These are phyloP conservation scores for Phaetusa simplex DNA, from an alignment of 2,113 vertebrate species.

Conservation along the genomic window DNA sequence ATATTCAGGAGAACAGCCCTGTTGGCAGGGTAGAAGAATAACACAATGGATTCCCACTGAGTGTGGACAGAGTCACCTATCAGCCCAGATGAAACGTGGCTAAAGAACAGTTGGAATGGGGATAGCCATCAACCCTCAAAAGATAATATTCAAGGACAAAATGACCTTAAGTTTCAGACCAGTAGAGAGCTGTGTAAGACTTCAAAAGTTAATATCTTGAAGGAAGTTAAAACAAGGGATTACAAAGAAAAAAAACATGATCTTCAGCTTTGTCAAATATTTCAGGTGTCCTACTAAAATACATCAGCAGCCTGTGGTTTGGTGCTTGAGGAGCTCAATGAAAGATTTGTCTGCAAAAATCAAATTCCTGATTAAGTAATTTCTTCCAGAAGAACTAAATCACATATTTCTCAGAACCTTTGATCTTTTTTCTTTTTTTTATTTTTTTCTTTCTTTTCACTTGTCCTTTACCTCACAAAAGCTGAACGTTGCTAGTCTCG, in stretches of 20 bases:
- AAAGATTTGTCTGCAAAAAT: not conserved
- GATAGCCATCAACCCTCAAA: not conserved
- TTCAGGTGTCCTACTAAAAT: not conserved
- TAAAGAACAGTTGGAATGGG: not conserved
- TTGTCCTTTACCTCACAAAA: not conserved
- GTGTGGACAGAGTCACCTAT: not conserved
- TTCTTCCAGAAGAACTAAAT: not conserved
- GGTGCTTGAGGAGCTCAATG: not conserved
- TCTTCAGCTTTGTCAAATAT: not conserved
- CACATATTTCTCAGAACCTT: not conserved
- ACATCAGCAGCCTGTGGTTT: not conserved
- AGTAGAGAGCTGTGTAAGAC: not conserved
- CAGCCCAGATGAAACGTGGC: not conserved
- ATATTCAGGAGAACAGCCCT: not conserved
- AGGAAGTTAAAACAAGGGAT: not conserved
- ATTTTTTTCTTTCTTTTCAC: not conserved
- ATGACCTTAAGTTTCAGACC: not conserved
- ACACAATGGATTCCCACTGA: not conserved
- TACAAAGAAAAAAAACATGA: not conserved
- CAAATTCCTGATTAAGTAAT: not conserved
- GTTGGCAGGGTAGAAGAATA: not conserved
- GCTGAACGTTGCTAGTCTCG: not conserved
- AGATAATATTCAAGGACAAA: not conserved
- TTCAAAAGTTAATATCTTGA: not conserved
- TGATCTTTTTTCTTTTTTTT: rapidly evolving